Evolutionary conservation across 2,888 invertebrate genomes (phyloP).

Genomic region (Cremastinae sp.): DNA sequence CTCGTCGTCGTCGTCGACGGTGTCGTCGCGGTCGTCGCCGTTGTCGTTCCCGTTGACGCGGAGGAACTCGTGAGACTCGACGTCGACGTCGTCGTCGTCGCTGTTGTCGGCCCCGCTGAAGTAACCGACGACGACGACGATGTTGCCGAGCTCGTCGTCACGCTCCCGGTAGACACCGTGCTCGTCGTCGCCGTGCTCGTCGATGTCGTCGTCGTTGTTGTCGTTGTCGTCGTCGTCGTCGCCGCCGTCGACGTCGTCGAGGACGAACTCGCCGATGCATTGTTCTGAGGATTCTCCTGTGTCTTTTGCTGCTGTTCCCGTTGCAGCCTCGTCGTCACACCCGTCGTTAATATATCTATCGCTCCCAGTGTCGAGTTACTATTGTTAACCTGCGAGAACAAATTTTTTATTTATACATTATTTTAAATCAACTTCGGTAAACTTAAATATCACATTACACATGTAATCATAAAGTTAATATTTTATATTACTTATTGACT

Average conservation of each 20-base stretch:
- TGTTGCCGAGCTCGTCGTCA: slow-evolving; percentile 63
- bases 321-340: slow-evolving; percentile 92
- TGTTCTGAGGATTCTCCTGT: slow-evolving; percentile 80
- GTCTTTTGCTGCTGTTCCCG: slow-evolving; percentile 88
- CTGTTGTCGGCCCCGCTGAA: slow-evolving; percentile 68
- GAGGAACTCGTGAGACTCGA: slow-evolving; percentile 35
- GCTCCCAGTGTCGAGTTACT: slow-evolving; percentile 78
- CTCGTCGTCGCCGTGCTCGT: slow-evolving; percentile 65
- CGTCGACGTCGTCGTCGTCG: slow-evolving; percentile 67
- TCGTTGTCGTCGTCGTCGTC: slow-evolving; percentile 66
- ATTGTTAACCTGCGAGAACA: slow-evolving; percentile 79
- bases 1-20: slow-evolving; percentile 57
- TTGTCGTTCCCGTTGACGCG: slow-evolving; percentile 70
- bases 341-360: slow-evolving; percentile 87
- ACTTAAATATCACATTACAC: no score
- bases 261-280: slow-evolving; percentile 68
- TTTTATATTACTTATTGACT: no score
- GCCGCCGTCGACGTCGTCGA: slow-evolving; percentile 68
- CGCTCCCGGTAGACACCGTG: slow-evolving; percentile 60
- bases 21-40: slow-evolving; percentile 69
- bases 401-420: no score
- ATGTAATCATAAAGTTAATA: no score
- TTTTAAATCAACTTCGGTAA: no score
- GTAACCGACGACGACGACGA: slow-evolving; percentile 67
- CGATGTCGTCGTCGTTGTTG: slow-evolving; percentile 71